These are phyloP conservation scores for Amitus sp. DNA, from an alignment of 2,888 invertebrate species.

Conservation along the genomic window DNA sequence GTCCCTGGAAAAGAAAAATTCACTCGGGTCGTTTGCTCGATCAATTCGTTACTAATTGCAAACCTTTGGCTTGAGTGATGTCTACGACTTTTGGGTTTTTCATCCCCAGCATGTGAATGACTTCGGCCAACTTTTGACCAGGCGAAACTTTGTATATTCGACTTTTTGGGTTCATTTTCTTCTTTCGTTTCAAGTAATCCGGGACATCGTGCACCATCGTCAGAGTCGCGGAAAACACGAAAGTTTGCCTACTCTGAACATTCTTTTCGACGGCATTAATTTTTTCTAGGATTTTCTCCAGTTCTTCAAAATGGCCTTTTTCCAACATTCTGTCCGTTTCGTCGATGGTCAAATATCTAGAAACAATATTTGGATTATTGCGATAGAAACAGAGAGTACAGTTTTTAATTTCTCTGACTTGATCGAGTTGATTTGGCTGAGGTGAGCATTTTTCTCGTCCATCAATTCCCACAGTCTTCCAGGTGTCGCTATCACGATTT, in stretches of 20 bases:
- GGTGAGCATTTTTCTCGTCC: constrained; percentile 79
- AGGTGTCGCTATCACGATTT: constrained; percentile 96
- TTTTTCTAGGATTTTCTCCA: constrained; percentile 81
- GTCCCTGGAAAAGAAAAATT: constrained; percentile 79
- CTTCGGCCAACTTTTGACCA: constrained; percentile 78
- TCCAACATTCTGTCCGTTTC: constrained; percentile 99
- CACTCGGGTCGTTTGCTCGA: too few relatives aligned
- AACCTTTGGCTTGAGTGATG: constrained; percentile 82
- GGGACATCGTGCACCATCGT: constrained; percentile 91
- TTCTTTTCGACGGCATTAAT: constrained; percentile 78
- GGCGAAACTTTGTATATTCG: constrained; percentile 75
- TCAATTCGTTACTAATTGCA: background rate
- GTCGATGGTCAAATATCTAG: constrained; percentile 91
- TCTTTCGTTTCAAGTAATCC: constrained; percentile 74
- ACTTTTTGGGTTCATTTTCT: constrained; percentile 62
- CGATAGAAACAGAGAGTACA: too few relatives aligned
- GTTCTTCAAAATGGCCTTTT: constrained; percentile 93
- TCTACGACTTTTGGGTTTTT: constrained; percentile 93
- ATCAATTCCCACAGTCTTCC: constrained; percentile 96
- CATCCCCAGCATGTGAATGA: constrained; percentile 85
- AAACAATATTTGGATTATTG: background rate
- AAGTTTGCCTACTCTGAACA: constrained; percentile 81
- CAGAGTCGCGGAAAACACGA: constrained; percentile 97
- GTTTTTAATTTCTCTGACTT: constrained; percentile 67
- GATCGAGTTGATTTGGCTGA: constrained; percentile 77